phyloP scores from a whole-genome alignment of 2,113 vertebrate genomes.

The Oophaga pumilio region DNA sequence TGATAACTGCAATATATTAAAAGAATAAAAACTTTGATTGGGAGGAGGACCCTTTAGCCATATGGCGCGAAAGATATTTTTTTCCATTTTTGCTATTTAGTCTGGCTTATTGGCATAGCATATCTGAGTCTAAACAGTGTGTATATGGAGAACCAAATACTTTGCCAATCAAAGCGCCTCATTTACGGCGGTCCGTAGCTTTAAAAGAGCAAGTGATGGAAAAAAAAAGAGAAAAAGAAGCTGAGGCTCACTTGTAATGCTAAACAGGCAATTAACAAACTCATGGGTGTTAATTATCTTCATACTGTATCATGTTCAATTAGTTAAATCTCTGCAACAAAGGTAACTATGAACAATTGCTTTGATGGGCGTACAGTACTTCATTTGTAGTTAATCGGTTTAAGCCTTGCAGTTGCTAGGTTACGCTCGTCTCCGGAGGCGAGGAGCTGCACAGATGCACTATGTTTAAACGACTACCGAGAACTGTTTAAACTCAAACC shows the following conservation, averaged over 20 bases:
- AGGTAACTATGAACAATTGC: constrained; percentile 85
- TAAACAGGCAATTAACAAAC: constrained; percentile 89
- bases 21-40: too few species aligned
- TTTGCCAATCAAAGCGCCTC: constrained; percentile 67
- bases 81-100: constrained; percentile 2
- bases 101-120: not conserved
- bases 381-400: constrained; percentile 93
- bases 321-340: constrained; percentile 86
- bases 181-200: constrained; percentile 68
- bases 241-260: constrained; percentile 80
- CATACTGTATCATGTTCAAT: constrained; percentile 88
- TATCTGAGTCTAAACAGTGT: not conserved
- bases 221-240: constrained; percentile 71
- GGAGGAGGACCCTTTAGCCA: not conserved
- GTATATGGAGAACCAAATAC: constrained; percentile 54
- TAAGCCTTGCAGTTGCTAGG: constrained; percentile 88
- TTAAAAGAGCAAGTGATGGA: constrained; percentile 75
- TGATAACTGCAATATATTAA: too few species aligned
- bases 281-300: constrained; percentile 88
- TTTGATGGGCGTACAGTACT: constrained; percentile 86
- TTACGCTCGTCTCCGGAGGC: constrained; percentile 83
- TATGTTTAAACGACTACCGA: constrained; percentile 98
- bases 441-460: constrained; percentile 85
- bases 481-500: constrained; percentile 99
- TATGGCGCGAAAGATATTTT: not conserved